Percentiles rank a stretch among this genome's conserved stretches.
phyloP scores from a whole-genome alignment of 1,140 invertebrate genomes.

The Papilio polytes region DNA sequence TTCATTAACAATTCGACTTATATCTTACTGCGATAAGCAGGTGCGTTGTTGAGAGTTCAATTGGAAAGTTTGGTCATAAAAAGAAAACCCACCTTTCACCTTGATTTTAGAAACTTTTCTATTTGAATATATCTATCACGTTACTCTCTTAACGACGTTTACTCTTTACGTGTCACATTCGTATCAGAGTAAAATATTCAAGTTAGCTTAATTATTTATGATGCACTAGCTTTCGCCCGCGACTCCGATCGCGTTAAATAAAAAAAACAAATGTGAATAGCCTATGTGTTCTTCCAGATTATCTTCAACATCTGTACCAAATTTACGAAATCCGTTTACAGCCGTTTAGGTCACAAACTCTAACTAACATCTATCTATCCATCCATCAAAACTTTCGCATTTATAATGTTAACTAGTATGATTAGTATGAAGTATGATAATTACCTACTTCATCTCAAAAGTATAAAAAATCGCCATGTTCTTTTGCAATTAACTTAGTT shows the following conservation, averaged over 20 bases:
- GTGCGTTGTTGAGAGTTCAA: neutral
- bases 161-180: conserved; percentile 7
- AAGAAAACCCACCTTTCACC: conserved; percentile 18
- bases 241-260: too few species aligned
- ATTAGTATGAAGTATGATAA: too few species aligned
- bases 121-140: conserved; percentile 10
- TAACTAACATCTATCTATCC: too few species aligned
- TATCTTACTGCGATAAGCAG: conserved; percentile 9
- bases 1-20: neutral
- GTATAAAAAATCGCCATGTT: neutral
- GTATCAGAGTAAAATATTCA: neutral
- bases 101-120: conserved; percentile 18
- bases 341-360: too few species aligned
- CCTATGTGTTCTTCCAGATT: too few species aligned
- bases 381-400: too few species aligned
- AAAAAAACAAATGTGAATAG: too few species aligned
- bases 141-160: neutral
- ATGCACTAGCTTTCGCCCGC: too few species aligned
- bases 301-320: too few species aligned
- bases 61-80: conserved; percentile 22
- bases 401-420: too few species aligned
- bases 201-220: neutral
- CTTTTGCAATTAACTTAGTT: neutral
- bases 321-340: too few species aligned
- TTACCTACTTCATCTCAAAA: neutral